phyloP scores from a whole-genome alignment of 2,797 vertebrate species.

The Ataeniobius toweri region DNA sequence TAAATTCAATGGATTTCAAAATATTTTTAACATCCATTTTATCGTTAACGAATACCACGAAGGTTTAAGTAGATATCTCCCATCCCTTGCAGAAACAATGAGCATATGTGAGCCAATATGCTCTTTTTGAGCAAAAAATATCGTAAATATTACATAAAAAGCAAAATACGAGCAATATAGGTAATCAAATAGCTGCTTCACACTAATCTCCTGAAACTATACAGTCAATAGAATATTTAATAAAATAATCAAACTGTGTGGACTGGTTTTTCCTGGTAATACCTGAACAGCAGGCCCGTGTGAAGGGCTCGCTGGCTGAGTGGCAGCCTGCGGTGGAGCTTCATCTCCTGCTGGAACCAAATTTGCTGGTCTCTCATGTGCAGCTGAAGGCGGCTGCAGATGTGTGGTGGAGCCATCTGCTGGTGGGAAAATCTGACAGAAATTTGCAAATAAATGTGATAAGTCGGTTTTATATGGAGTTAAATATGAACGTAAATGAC shows the following conservation, averaged over 20 bases:
- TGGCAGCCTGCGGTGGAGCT: constrained; percentile 55
- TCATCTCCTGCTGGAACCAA: constrained; percentile 76
- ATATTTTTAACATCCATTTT: no score
- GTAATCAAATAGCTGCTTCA: neutral
- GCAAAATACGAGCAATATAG: neutral
- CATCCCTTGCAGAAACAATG: no score
- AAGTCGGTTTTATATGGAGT: neutral
- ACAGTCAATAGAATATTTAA: neutral
- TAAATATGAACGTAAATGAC: neutral
- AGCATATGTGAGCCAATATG: no score
- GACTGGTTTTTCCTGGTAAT: neutral
- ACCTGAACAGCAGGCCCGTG: constrained; percentile 69
- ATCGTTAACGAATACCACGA: no score
- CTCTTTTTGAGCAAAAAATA: no score
- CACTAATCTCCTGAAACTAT: neutral
- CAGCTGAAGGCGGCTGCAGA: constrained; percentile 79
- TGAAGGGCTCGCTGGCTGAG: constrained; percentile 74
- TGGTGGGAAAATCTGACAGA: constrained; percentile 83
- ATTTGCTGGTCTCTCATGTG: constrained; percentile 77
- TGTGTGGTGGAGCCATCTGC: constrained; percentile 80
- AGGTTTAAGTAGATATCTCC: no score
- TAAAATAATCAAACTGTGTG: no score
- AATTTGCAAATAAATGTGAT: constrained; percentile 15
- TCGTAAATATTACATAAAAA: neutral
- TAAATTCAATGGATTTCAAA: no score